phyloP scores from a whole-genome alignment of 1,140 invertebrate genomes.

The Phymorhynchus buccinoides region DNA sequence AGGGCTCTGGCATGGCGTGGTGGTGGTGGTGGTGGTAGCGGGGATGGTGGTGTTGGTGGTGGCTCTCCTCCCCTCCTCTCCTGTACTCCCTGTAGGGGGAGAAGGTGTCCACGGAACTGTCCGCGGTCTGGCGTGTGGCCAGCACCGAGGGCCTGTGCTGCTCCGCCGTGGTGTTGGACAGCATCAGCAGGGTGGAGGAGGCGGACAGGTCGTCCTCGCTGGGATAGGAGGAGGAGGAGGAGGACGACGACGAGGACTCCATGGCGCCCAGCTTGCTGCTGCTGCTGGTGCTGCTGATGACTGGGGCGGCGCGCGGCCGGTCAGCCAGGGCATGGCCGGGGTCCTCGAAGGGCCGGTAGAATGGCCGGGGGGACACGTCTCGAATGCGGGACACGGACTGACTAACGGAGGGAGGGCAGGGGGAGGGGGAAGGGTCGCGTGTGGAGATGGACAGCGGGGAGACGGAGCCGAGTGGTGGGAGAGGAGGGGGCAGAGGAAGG shows the following conservation, averaged over 20 bases:
- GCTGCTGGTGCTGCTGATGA: conserved; percentile 1
- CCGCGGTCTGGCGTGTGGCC: neutral
- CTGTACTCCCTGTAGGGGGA: too few relatives aligned
- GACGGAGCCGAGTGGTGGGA: neutral
- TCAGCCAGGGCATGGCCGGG: neutral
- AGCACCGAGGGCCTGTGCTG: neutral
- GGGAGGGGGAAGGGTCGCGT: conserved; percentile 10
- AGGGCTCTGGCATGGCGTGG: neutral
- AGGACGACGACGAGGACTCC: neutral
- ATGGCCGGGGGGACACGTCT: conserved; percentile 6
- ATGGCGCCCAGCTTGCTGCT: neutral
- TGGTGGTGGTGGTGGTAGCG: neutral
- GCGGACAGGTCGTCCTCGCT: conserved; percentile 32
- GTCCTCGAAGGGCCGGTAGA: conserved; percentile 34
- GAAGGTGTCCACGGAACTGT: neutral
- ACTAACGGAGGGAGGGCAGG: neutral
- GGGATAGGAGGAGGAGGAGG: neutral
- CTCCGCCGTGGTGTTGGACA: neutral
- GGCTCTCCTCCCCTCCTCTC: neutral
- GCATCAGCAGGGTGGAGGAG: conserved; percentile 27
- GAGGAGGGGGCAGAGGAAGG: neutral
- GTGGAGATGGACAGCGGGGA: conserved; percentile 7
- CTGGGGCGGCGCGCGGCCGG: neutral
- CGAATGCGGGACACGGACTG: neutral
- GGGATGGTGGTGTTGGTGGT: too few relatives aligned